Conservation (phyloP, 2,113 vertebrate species). For the Pongo abelii region DNA sequence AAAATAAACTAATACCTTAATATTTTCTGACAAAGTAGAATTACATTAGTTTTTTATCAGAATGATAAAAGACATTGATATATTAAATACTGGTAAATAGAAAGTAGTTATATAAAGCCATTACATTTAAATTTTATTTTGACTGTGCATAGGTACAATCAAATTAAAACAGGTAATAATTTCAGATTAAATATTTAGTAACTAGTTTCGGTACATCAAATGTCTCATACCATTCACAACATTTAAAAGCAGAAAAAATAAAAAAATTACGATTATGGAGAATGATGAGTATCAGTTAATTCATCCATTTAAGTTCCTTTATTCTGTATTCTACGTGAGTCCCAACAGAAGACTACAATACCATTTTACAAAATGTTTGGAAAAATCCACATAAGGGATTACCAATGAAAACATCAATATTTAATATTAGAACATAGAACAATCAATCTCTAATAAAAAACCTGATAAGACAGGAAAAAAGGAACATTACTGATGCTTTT, state of each 20-base stretch:
- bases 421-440: not conserved
- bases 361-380: constrained; percentile 52
- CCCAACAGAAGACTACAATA: not conserved
- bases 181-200: not conserved
- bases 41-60: not conserved
- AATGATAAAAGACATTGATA: not conserved
- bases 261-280: constrained; percentile 39
- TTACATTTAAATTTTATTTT: not conserved
- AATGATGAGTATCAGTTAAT: constrained; percentile 59
- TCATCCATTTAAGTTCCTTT: constrained; percentile 56
- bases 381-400: not conserved
- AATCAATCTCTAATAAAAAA: constrained; percentile 8
- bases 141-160: not conserved
- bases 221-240: not conserved
- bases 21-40: not conserved
- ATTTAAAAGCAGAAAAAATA: constrained; percentile 43
- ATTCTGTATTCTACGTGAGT: constrained; percentile 68
- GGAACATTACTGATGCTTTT: not conserved
- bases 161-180: not conserved
- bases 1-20: not conserved
- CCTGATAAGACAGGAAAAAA: constrained; percentile 22
- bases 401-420: constrained; percentile 33
- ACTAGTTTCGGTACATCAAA: constrained; percentile 72
- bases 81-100: not conserved
- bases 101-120: not conserved